These are phyloP conservation scores for Malurus splendens DNA, from an alignment of 2,797 vertebrate genomes.

Conservation along the genomic window DNA sequence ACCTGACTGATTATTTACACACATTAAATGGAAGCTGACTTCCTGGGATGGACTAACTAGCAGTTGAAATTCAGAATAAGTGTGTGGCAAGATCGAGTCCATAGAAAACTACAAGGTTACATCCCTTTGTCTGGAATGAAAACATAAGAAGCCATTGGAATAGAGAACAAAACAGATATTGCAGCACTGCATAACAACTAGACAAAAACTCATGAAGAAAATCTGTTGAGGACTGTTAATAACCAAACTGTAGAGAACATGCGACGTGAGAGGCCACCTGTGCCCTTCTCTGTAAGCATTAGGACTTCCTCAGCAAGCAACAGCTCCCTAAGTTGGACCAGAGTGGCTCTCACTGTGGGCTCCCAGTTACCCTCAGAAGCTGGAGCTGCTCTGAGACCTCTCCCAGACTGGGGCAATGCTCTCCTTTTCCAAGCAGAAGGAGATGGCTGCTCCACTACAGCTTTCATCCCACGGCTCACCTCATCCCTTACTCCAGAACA, in stretches of 20 bases:
- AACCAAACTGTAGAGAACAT: background rate
- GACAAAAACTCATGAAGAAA: background rate
- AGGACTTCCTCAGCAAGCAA: background rate
- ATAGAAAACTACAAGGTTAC: background rate
- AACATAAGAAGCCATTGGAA: background rate
- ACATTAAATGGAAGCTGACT: background rate
- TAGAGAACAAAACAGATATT: background rate
- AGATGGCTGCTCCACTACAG: background rate
- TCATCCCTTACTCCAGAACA: background rate
- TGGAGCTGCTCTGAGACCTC: background rate
- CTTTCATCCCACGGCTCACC: background rate
- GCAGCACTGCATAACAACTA: background rate
- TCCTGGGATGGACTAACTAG: background rate
- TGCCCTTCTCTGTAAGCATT: background rate
- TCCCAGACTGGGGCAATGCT: background rate
- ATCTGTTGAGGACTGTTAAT: background rate
- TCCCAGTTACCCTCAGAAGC: background rate
- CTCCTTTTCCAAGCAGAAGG: background rate
- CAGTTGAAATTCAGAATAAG: background rate
- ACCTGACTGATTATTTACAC: background rate
- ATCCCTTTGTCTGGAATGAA: background rate
- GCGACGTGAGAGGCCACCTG: background rate
- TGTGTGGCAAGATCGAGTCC: background rate
- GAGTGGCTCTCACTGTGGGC: background rate
- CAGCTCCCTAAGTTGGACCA: background rate